A percentile compares a stretch with the other conserved stretches of the same genome.
phyloP scores from a whole-genome alignment of 1,140 invertebrate genomes.

The Thaumetopoea pityocampa region DNA sequence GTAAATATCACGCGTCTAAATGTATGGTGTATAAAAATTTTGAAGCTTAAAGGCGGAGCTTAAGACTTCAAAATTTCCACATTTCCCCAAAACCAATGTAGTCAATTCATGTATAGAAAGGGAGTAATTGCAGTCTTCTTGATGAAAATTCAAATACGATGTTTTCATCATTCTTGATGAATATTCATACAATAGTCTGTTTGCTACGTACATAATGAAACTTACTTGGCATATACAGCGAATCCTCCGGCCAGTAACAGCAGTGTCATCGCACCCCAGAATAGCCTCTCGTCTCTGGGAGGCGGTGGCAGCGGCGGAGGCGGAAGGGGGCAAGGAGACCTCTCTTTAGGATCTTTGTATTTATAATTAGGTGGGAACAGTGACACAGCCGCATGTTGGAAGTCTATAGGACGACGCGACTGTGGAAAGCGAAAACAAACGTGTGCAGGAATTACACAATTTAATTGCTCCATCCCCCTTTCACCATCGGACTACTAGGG shows the following conservation, averaged over 20 bases:
- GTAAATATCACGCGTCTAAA: no score
- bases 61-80: no score
- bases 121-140: no score
- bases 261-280: conserved; percentile 39
- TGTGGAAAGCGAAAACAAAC: not conserved
- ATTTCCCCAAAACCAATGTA: no score
- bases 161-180: no score
- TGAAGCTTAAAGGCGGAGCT: no score
- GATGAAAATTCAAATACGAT: no score
- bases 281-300: conserved; percentile 32
- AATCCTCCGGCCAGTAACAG: conserved; percentile 37
- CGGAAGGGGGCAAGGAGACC: conserved; percentile 34
- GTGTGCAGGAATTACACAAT: not conserved
- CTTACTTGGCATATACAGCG: conserved; percentile 48
- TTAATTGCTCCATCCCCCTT: not conserved
- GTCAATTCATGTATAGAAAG: no score
- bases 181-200: no score
- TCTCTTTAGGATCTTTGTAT: conserved; percentile 17
- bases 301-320: conserved; percentile 37
- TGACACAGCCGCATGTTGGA: conserved; percentile 5
- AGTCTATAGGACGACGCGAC: conserved; percentile 10
- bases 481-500: not conserved
- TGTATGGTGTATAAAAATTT: no score
- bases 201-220: conserved; percentile 1
- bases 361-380: conserved; percentile 3